Evolutionary conservation across 2,888 invertebrate species (phyloP).

Genomic region (Tigriopus californicus): DNA sequence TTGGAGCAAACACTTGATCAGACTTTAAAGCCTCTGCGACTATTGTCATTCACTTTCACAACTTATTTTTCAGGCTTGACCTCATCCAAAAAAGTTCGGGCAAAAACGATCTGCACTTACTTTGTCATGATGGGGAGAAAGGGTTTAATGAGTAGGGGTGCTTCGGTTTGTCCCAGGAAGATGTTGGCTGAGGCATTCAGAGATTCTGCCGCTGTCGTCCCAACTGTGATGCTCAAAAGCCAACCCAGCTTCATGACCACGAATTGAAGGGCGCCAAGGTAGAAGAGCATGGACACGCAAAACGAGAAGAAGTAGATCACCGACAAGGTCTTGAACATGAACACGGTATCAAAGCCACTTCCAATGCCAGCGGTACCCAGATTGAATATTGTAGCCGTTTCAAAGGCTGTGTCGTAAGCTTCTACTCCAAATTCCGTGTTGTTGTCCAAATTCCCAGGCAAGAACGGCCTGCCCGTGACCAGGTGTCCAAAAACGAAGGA

Average conservation of each 20-base stretch:
- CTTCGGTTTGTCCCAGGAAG: constrained; percentile 57
- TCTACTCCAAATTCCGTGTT: not conserved
- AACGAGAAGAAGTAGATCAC: constrained; percentile 85
- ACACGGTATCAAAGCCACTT: not conserved
- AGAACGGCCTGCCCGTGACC: constrained; percentile 15
- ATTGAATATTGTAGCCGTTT: no score
- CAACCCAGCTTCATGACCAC: constrained; percentile 60
- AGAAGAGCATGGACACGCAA: constrained; percentile 69
- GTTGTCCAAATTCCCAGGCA: not conserved
- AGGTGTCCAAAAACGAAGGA: constrained; percentile 56
- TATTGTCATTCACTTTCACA: no score
- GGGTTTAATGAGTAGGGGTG: constrained; percentile 68
- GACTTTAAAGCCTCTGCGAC: no score
- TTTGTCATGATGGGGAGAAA: constrained; percentile 63
- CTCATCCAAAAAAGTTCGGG: no score
- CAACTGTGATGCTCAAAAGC: constrained; percentile 37
- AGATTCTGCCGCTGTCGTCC: constrained; percentile 85
- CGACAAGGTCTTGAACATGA: constrained; percentile 45
- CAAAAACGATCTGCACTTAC: not conserved
- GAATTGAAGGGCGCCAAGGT: constrained; percentile 70
- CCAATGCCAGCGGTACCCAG: not conserved
- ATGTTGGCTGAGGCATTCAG: constrained; percentile 81
- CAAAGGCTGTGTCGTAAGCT: not conserved
- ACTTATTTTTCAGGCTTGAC: no score
- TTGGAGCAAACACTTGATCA: no score